These are phyloP conservation scores for Oplegnathus fasciatus DNA, from an alignment of 2,113 vertebrate genomes.

Conservation along the genomic window DNA sequence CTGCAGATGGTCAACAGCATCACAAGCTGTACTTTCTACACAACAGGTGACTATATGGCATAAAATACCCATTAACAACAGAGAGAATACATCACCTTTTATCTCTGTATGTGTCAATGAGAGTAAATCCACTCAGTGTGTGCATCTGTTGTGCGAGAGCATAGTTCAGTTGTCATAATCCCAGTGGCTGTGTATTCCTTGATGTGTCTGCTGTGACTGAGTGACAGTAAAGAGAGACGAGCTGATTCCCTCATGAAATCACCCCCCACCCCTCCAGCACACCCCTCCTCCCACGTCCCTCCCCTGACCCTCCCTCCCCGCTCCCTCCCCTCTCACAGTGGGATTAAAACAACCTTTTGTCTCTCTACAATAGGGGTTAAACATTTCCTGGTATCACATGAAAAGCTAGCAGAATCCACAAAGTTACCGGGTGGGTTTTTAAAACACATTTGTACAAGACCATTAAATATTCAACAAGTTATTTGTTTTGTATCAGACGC, in stretches of 20 bases:
- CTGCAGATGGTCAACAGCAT: slow-evolving; percentile 3
- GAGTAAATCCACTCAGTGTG: slow-evolving; percentile 34
- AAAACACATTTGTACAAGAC: slow-evolving; percentile 25
- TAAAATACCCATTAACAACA: neutral
- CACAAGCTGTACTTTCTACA: neutral
- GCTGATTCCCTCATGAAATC: slow-evolving; percentile 60
- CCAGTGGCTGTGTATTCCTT: slow-evolving; percentile 66
- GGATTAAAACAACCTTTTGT: slow-evolving; percentile 92
- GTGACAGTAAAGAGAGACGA: slow-evolving; percentile 68
- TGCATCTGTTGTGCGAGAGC: slow-evolving; percentile 11
- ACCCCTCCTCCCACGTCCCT: slow-evolving; percentile 65
- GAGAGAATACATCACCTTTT: slow-evolving; percentile 63
- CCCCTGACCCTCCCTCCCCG: slow-evolving; percentile 60
- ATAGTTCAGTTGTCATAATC: slow-evolving; percentile 65
- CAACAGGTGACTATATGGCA: neutral
- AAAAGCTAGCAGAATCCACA: slow-evolving; percentile 73
- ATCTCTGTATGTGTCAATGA: slow-evolving; percentile 38
- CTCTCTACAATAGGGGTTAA: slow-evolving; percentile 92
- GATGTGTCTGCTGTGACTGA: slow-evolving; percentile 62
- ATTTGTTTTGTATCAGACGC: slow-evolving; percentile 53
- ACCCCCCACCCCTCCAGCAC: slow-evolving; percentile 41
- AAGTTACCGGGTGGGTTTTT: slow-evolving; percentile 56
- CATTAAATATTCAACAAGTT: slow-evolving; percentile 52
- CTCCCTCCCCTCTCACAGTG: slow-evolving; percentile 83
- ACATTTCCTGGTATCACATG: slow-evolving; percentile 89